These are phyloP conservation scores for Hozukius guyotensis DNA, from an alignment of 2,797 vertebrate species.

Conservation along the genomic window DNA sequence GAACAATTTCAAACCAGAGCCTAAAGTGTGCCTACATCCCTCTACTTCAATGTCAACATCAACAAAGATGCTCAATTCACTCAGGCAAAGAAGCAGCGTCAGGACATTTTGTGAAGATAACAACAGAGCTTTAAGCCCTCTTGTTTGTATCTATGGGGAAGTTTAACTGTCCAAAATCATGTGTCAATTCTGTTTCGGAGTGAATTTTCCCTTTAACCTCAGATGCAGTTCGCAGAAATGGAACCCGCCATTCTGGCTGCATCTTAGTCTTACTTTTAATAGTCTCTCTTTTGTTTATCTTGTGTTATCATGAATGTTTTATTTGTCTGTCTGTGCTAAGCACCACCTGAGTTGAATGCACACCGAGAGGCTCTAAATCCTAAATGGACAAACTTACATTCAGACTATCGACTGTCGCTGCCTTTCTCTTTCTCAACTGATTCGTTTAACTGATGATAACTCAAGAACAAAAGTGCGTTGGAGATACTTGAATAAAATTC, in stretches of 20 bases:
- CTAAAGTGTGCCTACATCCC: conserved; percentile 23
- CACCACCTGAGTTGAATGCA: conserved; percentile 67
- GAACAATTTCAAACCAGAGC: conserved; percentile 26
- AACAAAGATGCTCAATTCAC: conserved; percentile 3
- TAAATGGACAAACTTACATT: conserved; percentile 60
- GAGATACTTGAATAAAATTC: conserved; percentile 87
- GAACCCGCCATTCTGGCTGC: conserved; percentile 42
- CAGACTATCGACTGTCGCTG: conserved; percentile 67
- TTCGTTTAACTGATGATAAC: conserved; percentile 75
- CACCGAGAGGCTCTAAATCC: conserved; percentile 65
- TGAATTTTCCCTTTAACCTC: conserved; percentile 53
- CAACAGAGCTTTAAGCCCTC: conserved; percentile 2
- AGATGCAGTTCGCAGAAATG: conserved; percentile 46
- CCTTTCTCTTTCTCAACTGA: conserved; percentile 68
- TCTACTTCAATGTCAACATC: neutral
- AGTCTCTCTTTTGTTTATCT: conserved; percentile 58
- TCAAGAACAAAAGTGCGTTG: conserved; percentile 74
- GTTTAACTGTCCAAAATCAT: conserved; percentile 6
- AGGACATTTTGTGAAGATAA: neutral
- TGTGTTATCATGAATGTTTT: conserved; percentile 65
- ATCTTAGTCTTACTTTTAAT: conserved; percentile 77
- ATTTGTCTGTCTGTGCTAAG: conserved; percentile 60
- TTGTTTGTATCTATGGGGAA: neutral
- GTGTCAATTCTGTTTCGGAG: conserved; percentile 29
- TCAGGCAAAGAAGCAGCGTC: conserved; percentile 26